Evolutionary conservation across 2,797 vertebrate genomes (phyloP), one percentile per base, ranked within the genome.

Genomic region (Delichon dasypus): DNA sequence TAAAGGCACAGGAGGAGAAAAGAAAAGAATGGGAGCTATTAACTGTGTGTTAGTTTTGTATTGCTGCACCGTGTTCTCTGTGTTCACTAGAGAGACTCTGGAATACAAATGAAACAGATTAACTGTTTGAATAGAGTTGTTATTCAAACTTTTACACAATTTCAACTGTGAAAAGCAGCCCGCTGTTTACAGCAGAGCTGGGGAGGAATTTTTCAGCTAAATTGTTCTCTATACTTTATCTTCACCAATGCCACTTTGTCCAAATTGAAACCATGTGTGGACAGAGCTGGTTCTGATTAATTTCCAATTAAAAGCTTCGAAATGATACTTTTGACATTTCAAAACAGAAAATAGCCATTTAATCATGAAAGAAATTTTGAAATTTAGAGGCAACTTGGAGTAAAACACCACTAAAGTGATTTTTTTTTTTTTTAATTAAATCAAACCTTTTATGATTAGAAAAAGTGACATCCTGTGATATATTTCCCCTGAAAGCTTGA

Each of bases 51-150:
- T 91, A 61, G 48, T 84, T 95, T 81, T 81, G 66, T 91, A 40
- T 64, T 85, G 83, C 91, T 90, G 77, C 73, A 60, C 55, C n/a
- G 5, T 50, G 54, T 76, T 75, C 93, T 90, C 67, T 71, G 48
- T 54, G 65, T 79, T 94, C 80, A 17, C 80, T 54, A 82, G 67
- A 7, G 3, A 93, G 71, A 51, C 54, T 79, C 74, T 76, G 62
- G 60, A 90, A 87, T 55, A 91, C 76, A 88, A 97, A 90, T 87
- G 83, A 88, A 86, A 88, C 40, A 78, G 80, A 79, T 86, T 82
- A 94, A 55, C 88, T 93, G 19, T 91, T 88, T 79, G 68, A 93
- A 90, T 70, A 67, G 73, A 67, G 50, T 66, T 79, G 60, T 90
- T 95, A 79, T 67, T 93, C 85, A 90, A 91, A 88, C 50, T 93